Evolutionary conservation across 2,113 vertebrate species (phyloP).

Genomic region (Origma solitaria): DNA sequence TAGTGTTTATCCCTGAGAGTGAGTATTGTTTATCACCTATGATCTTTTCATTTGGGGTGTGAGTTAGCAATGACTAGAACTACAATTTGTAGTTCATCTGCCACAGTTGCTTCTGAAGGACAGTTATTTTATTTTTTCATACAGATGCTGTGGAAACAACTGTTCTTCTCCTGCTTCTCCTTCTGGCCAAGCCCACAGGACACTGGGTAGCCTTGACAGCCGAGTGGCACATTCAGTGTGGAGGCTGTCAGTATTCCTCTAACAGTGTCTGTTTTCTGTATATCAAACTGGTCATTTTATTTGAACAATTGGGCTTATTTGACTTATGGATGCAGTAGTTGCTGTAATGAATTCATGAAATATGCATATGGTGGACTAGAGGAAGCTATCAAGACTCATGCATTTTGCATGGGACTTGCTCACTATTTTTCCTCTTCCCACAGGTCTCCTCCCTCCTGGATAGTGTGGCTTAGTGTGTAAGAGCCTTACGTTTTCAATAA

Average conservation of each 20-base stretch:
- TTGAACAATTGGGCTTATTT: background rate
- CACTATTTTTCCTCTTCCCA: background rate
- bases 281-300: background rate
- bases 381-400: slow-evolving; percentile 32
- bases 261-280: background rate
- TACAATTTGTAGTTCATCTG: background rate
- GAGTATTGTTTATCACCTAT: rapidly evolving
- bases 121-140: background rate
- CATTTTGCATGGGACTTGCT: background rate
- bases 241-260: background rate
- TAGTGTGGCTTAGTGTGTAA: background rate
- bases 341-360: slow-evolving; percentile 40
- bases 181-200: background rate
- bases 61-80: background rate
- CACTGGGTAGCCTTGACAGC: background rate
- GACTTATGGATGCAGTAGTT: background rate
- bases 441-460: background rate
- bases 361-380: slow-evolving; percentile 9
- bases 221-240: background rate
- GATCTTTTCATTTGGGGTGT: background rate
- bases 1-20: background rate
- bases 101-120: background rate
- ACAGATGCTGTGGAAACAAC: background rate
- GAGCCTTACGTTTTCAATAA: background rate
- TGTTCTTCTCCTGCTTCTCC: background rate